These are phyloP conservation scores for Omphaloscelis lunosa DNA, from an alignment of 2,888 invertebrate genomes.

Conservation along the genomic window DNA sequence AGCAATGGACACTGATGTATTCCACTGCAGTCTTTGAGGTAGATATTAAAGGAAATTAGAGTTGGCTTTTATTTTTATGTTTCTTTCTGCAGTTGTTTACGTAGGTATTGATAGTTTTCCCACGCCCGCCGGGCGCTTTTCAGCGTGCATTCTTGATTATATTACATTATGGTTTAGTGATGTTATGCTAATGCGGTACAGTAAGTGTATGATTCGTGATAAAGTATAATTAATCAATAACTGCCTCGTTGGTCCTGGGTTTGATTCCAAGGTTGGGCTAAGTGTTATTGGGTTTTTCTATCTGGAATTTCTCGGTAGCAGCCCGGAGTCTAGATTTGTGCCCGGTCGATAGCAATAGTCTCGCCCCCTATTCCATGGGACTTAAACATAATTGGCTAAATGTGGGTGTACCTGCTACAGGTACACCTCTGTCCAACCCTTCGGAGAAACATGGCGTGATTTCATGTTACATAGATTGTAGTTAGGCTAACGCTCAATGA, in stretches of 20 bases:
- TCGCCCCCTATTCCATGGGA: too few relatives aligned
- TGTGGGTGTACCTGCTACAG: too few relatives aligned
- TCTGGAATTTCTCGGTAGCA: too few relatives aligned
- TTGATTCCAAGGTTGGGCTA: too few relatives aligned
- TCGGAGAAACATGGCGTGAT: too few relatives aligned
- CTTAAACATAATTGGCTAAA: too few relatives aligned
- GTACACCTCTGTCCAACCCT: too few relatives aligned
- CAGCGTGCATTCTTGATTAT: background rate
- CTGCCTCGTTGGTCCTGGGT: too few relatives aligned
- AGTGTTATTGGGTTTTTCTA: too few relatives aligned
- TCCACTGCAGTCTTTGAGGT: constrained; percentile 44
- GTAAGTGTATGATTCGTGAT: background rate
- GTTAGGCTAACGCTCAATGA: constrained; percentile 2
- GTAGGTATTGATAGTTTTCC: background rate
- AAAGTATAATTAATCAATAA: background rate
- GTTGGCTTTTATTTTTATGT: background rate
- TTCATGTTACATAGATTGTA: constrained; percentile 25
- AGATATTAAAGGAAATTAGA: constrained; percentile 22
- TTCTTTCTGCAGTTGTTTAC: background rate
- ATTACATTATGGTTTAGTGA: background rate
- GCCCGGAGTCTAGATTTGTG: too few relatives aligned
- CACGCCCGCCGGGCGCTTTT: background rate
- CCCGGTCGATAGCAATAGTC: too few relatives aligned
- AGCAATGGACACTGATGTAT: constrained; percentile 43
- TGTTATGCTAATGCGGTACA: background rate